Evolutionary conservation across 2,113 vertebrate species (phyloP), one percentile per base, ranked within the genome.

Genomic region (Hoplias malabaricus): DNA sequence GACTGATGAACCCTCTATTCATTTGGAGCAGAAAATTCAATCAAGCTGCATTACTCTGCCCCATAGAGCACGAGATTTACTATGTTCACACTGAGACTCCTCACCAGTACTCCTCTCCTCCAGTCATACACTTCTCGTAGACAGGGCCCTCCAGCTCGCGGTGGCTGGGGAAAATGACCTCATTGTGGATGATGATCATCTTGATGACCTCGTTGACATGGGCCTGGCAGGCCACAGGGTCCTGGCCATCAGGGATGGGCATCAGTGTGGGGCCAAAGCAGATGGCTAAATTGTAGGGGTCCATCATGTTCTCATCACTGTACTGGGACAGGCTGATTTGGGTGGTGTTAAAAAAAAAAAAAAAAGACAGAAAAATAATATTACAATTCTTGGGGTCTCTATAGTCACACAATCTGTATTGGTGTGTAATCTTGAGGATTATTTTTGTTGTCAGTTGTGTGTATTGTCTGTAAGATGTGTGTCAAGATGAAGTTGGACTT

Each of bases 281-380:
- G 90, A 98, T 99, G 81, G 98, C 98, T 82, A 99, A 85, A 91
- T 99, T 99, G 91, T 99, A 99, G 82, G 97, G 94, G 82, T 99
- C 98, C 98, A 99, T 99, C 98, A 99, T 99, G 93, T 99, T 99
- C 89, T 99, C 97, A 68, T 99, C 97, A 0, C 97, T 99, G 88
- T 98, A 99, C 90, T 98, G 97, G 0, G 98, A 98, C 82, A 99
- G 83, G 90, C 98, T 98, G 82, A 56, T 56, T 0, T 21, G 50
- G 34, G 34, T 29, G 27, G 36, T 34, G 25, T n/a, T n/a, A n/a
- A 25, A n/a, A 83, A 78, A 72, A 87, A 19, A 10, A 42, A 29
- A 23, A 42, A 23, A 29, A 63, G 16, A 34, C 7, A 43, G 11
- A 75, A 23, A 76, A 12, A 53, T 42, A 21, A 21, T 19, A 9